Conservation (phyloP, 2,113 vertebrate genomes). For the Lagopus muta region DNA sequence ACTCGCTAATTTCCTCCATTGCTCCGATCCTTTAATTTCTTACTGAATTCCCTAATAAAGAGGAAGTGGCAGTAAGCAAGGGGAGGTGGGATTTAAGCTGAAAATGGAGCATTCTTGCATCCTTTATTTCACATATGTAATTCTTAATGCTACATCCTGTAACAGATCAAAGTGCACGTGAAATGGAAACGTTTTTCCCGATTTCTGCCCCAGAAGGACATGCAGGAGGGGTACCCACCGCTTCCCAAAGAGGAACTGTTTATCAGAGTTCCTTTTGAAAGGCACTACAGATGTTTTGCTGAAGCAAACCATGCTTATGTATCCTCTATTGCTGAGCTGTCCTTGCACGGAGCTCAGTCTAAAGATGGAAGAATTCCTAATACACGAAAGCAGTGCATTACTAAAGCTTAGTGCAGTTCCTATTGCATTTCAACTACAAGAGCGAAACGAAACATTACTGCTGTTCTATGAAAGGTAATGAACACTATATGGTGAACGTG, state of each 20-base stretch:
- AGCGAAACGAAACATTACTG: background rate
- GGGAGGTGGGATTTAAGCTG: background rate
- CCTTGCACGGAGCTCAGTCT: background rate
- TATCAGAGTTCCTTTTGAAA: background rate
- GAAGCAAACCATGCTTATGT: background rate
- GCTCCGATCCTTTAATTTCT: background rate
- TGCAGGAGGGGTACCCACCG: background rate
- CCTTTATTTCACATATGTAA: background rate
- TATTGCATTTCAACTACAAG: background rate
- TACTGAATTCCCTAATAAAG: background rate
- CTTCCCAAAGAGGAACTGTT: background rate
- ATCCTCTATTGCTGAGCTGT: background rate
- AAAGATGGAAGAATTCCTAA: background rate
- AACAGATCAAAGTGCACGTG: background rate
- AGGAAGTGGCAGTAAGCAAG: background rate
- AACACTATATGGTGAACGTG: background rate
- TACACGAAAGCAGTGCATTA: rapidly evolving
- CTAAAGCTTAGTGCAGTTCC: background rate
- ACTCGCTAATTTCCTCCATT: background rate
- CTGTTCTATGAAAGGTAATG: background rate
- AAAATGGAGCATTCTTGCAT: background rate
- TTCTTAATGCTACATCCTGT: background rate
- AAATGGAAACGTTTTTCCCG: background rate
- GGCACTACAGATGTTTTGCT: rapidly evolving
- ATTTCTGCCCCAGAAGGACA: background rate